Base-by-base conservation (phyloP, 1,140 invertebrate genomes). In the Maconellicoccus hirsutus region DNA sequence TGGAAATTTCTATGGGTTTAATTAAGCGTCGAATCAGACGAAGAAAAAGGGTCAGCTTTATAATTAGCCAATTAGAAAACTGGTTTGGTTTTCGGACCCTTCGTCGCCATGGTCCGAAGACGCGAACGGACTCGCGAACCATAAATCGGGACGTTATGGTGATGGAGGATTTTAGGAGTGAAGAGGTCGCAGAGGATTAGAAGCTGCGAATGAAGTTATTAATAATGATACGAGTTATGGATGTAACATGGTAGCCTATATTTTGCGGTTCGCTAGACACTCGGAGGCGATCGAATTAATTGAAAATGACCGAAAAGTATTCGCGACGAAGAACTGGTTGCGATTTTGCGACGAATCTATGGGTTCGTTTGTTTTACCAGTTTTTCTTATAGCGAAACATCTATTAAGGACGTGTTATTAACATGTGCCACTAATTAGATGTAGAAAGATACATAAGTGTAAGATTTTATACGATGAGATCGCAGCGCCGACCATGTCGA, bases 41-140 rank as follows among this genome's bases (percentile, higher is more conserved):
- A 14, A 16, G 12, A 16, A 19, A 16, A 52, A 52, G 12, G 42
- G 42, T 52, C 42, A 52, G 4, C 42, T 16, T 52, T 52, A 52
- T 52, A 52, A 52, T 52, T 52, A 52, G 42, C 42, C 42, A 52
- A 52, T 52, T 52, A 52, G 42, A 19, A 52, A 52, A 52, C 42
- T 16, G 42, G 42, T 52, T 52, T 52, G 2, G 10, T 52, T 16
- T 19, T 2, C 42, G 6, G 2, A 3, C 29, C 29, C 29, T 12
- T 33, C 29, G 4, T 12, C 29, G 4, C 29, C 29, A 3, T 33
- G 4, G 4, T 33, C 29, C 29, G 3, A 3, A 33, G 12, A 33
- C 29, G n/a, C n/a, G n/a, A n/a, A n/a, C n/a, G n/a, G n/a, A n/a
- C n/a, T n/a, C n/a, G n/a, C n/a, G n/a, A n/a, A n/a, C n/a, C n/a